A percentile compares a stretch with the other conserved stretches of the same genome.
These are phyloP conservation scores for Phymorhynchus buccinoides DNA, from an alignment of 1,140 invertebrate species.

Conservation along the genomic window DNA sequence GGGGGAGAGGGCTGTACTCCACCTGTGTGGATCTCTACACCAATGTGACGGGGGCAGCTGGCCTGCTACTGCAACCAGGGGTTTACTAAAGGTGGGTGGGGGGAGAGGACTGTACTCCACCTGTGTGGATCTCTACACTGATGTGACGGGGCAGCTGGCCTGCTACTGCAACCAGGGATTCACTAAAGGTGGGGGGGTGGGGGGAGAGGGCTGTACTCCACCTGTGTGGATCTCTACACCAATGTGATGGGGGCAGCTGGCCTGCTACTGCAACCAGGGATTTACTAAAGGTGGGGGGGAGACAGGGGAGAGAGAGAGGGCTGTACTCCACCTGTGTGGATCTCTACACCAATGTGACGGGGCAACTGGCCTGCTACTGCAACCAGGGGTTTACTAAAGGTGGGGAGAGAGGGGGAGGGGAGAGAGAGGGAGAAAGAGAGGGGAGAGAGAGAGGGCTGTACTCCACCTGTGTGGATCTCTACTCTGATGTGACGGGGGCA, in stretches of 20 bases:
- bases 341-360: neutral
- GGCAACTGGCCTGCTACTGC: neutral
- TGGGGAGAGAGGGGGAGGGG: neutral
- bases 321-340: slow-evolving; percentile 20
- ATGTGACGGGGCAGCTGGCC: neutral
- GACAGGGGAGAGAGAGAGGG: neutral
- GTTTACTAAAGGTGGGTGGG: neutral
- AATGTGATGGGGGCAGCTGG: too few species aligned
- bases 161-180: too few species aligned
- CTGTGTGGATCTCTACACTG: neutral
- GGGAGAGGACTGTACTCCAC: too few species aligned
- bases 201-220: neutral
- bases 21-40: neutral
- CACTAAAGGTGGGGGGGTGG: neutral
- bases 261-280: neutral
- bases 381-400: neutral
- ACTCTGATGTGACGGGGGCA: neutral
- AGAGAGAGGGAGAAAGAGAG: neutral
- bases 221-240: neutral
- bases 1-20: neutral
- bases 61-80: neutral
- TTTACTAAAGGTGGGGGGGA: neutral
- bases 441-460: neutral
- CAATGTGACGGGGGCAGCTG: neutral
- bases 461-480: slow-evolving; percentile 2